Base-by-base conservation (phyloP, 2,888 invertebrate genomes). In the Drosophila anceps region DNA sequence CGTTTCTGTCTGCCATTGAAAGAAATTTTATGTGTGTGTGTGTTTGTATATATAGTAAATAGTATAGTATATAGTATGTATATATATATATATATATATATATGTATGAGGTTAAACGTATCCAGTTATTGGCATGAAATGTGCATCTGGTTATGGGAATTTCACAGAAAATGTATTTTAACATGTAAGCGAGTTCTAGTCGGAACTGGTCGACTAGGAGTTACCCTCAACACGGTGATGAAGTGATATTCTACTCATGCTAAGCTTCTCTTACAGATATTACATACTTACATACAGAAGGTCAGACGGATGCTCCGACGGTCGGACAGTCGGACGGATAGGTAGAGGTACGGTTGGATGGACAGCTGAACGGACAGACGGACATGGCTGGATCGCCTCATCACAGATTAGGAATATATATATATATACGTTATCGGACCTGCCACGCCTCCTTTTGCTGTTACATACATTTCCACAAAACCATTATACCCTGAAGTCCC, bases 111-210 rank as follows among this genome's bases (percentile, higher is more conserved):
- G 27, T 39, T 37, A 67, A 67, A 33, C 24, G 46, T n/a, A 41
- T 18, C 33, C 68, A 46, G 46, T 67, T 68, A 67, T 68, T 67
- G 67, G 46, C 67, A 67, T 50, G 31, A 37, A 69, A 69, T 68
- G 69, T 27, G 27, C 69, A 68, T 69, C 58, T 57, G 68, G 58
- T 58, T 41, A 31, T 24, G 31, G 35, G 6, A 57, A 57, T 35
- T 31, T 50, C 35, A 57, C n/a, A 41, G 18, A 20, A 48, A 54
- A 68, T 48, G 46, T 55, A 55, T 44, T 66, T 67, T 10, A 67
- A 46, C 35, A 24, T 13, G 10, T 33, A 10, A 10, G 15, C 27
- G 1, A 41, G 33, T 8, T 8, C 9, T 8, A 8, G 15, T 7
- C 13, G 15, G 4, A 13, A 15, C 8, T 24, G 15, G 4, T 0